Percentiles rank a stretch among this genome's conserved stretches.
These are phyloP conservation scores for Alosa sapidissima DNA, from an alignment of 2,797 vertebrate species.

Conservation along the genomic window DNA sequence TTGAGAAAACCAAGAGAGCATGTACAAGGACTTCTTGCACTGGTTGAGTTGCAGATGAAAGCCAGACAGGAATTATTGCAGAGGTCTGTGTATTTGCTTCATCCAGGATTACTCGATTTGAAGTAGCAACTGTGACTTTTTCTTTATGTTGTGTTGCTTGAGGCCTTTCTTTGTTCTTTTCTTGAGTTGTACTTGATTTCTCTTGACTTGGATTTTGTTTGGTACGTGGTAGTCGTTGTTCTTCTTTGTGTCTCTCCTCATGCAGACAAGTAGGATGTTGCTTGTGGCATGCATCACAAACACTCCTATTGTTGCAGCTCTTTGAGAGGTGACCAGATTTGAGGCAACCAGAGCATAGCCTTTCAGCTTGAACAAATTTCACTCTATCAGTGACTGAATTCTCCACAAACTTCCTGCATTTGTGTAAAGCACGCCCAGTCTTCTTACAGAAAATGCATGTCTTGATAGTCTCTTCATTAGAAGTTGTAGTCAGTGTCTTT, in stretches of 20 bases:
- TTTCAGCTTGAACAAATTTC: constrained; percentile 44
- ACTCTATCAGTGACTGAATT: constrained; percentile 39
- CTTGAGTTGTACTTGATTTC: not conserved
- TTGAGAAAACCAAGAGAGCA: constrained; percentile 44
- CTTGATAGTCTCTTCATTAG: not conserved
- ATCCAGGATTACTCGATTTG: constrained; percentile 24
- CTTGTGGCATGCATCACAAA: constrained; percentile 29
- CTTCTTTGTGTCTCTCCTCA: constrained; percentile 22
- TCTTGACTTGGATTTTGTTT: not conserved
- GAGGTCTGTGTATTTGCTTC: not conserved
- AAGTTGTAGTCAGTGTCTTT: constrained; percentile 41
- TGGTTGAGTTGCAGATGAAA: constrained; percentile 28
- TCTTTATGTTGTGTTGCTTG: not conserved
- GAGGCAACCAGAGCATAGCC: constrained; percentile 49
- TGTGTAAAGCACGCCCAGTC: constrained; percentile 30
- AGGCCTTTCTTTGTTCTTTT: not conserved
- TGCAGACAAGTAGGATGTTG: constrained; percentile 42
- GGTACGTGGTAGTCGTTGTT: not conserved
- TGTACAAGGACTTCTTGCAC: constrained; percentile 43
- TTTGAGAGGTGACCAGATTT: constrained; percentile 40
- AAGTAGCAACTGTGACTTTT: not conserved
- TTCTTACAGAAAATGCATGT: constrained; percentile 37
- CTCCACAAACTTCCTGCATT: constrained; percentile 35
- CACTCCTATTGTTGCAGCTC: constrained; percentile 39
- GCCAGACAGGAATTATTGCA: constrained; percentile 33